Evolutionary conservation across 2,113 vertebrate species (phyloP), one percentile per base, ranked within the genome.

Genomic region (Entelurus aequoreus): DNA sequence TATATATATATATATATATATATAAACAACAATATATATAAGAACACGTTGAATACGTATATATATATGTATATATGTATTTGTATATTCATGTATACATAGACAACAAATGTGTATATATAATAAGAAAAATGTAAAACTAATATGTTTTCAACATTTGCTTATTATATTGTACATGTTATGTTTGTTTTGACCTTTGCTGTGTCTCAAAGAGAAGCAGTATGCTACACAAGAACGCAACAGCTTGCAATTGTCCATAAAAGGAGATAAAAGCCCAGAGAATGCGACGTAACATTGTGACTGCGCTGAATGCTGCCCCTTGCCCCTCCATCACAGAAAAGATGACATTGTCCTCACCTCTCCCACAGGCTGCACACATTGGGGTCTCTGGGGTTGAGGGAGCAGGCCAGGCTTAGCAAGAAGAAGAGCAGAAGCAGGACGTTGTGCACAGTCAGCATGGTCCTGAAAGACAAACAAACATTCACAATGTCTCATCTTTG

Each of bases 291-390:
- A 42, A 44, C n/a, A 57, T 44, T 21, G 4, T 4, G 2, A 2
- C 5, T 12, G 11, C 9, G 11, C 10, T 46, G 19, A 57, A 11
- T 42, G 55, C 6, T 16, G 40, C 21, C 16, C 55, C 6, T 9
- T 13, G 38, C 38, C 12, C 38, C n/a, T 16, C 6, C 16, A 16
- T 19, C 40, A 10, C 44, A 60, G 59, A 65, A 61, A 65, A 60
- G 9, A 44, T 60, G 50, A 8, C 16, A 10, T 11, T 11, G 42
- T 57, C 46, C 88, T 92, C 84, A 97, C 96, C 95, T 97, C 86
- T 97, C 96, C 96, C 96, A 98, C 74, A 93, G 83, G 81, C 92
- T 96, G 89, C 96, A 97, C 63, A 93, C 93, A 0, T 98, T 95
- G 72, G 93, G 91, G 72, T 95, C 93, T 6, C 72, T 72, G 1